Evolutionary conservation across 2,888 invertebrate genomes (phyloP).

Genomic region (Eretmocerus hayati): DNA sequence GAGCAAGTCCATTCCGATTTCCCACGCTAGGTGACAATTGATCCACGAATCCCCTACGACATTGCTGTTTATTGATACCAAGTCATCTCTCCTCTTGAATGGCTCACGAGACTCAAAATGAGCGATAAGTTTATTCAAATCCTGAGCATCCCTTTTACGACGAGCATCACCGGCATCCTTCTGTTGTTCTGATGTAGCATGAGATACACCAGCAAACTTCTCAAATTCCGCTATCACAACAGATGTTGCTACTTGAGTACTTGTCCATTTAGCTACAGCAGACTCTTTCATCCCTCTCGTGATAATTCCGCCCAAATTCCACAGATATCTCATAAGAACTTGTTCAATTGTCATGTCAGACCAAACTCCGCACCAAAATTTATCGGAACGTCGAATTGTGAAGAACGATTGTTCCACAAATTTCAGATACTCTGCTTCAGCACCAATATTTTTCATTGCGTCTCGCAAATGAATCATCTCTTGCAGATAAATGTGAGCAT

Average conservation of each 20-base stretch:
- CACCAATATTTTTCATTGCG: not conserved
- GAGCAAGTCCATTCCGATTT: conserved; percentile 13
- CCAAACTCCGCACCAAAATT: not conserved
- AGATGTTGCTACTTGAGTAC: not conserved
- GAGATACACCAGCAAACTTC: conserved; percentile 24
- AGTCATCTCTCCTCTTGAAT: conserved; percentile 13
- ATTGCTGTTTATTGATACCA: conserved; percentile 25
- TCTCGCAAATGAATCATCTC: not conserved
- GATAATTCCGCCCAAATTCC: not conserved
- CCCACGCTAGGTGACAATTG: conserved; percentile 19
- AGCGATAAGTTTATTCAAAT: conserved; percentile 23
- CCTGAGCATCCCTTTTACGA: conserved; percentile 25
- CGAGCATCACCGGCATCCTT: conserved; percentile 26
- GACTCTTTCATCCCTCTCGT: not conserved
- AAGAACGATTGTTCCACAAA: not conserved
- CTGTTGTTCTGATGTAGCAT: conserved; percentile 30
- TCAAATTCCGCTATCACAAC: conserved; percentile 4
- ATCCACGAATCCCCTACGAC: conserved; percentile 18
- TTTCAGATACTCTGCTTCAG: not conserved
- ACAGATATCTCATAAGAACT: not conserved
- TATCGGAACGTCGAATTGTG: not conserved
- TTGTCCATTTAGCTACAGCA: not conserved
- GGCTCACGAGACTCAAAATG: conserved; percentile 28
- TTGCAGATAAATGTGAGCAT: not conserved
- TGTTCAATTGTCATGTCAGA: not conserved